Conservation (phyloP, 2,113 vertebrate genomes). For the Sander lucioperca region DNA sequence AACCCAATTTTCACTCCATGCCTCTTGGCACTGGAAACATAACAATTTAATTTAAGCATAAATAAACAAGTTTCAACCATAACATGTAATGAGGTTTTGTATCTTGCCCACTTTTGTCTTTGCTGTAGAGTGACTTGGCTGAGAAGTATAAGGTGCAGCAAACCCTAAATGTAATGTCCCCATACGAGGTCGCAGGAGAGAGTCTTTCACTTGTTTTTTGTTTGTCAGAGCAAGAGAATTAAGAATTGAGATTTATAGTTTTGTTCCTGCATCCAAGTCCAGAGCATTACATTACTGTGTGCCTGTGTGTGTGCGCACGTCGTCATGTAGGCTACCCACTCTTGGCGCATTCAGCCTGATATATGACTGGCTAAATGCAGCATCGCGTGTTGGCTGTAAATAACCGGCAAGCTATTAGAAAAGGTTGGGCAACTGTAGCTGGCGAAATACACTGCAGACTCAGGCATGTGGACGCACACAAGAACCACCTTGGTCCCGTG, state of each 20-base stretch:
- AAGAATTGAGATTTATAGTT: slow-evolving; percentile 32
- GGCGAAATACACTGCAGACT: slow-evolving; percentile 21
- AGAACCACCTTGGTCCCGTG: slow-evolving; percentile 27
- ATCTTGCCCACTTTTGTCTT: too few relatives aligned
- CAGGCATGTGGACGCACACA: slow-evolving; percentile 27
- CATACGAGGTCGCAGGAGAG: too few relatives aligned
- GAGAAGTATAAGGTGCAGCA: too few relatives aligned
- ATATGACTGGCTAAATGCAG: slow-evolving; percentile 65
- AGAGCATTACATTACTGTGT: slow-evolving; percentile 14
- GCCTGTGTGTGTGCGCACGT: not conserved
- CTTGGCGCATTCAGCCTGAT: slow-evolving; percentile 56
- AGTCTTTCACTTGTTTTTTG: slow-evolving; percentile 6
- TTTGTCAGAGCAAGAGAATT: slow-evolving; percentile 8
- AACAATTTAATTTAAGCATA: too few relatives aligned
- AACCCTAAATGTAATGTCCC: too few relatives aligned
- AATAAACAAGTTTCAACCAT: too few relatives aligned
- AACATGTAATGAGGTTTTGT: too few relatives aligned
- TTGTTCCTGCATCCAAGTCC: slow-evolving; percentile 12
- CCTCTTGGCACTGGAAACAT: too few relatives aligned
- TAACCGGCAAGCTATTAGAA: slow-evolving; percentile 68
- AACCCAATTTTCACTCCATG: not conserved
- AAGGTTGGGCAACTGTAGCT: slow-evolving; percentile 56
- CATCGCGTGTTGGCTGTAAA: slow-evolving; percentile 73
- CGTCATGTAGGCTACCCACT: slow-evolving; percentile 1
- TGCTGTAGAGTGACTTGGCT: too few relatives aligned